Evolutionary conservation across 2,113 vertebrate species (phyloP).

Genomic region (Salvelinus alpinus): DNA sequence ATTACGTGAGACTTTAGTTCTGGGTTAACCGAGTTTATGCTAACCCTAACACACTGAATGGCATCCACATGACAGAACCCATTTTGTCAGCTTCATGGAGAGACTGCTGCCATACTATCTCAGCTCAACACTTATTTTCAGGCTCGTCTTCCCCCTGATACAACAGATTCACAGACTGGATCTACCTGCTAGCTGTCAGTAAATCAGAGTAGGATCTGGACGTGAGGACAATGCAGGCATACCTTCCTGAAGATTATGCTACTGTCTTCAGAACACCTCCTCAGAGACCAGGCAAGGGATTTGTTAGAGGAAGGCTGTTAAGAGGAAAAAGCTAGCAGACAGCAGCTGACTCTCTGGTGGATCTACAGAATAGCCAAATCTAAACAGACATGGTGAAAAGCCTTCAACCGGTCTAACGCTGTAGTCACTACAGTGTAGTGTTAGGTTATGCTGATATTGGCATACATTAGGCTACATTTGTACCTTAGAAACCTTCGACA

Average conservation of each 20-base stretch:
- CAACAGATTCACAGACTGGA: slow-evolving; percentile 19
- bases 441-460: background rate
- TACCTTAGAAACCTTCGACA: too few species aligned
- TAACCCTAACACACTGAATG: background rate
- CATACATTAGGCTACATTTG: too few species aligned
- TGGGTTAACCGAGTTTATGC: background rate
- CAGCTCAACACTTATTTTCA: background rate
- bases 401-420: background rate
- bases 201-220: slow-evolving; percentile 20
- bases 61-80: background rate
- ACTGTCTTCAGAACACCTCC: background rate
- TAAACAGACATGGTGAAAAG: background rate
- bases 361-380: background rate
- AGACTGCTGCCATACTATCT: background rate
- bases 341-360: background rate
- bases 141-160: slow-evolving; percentile 16
- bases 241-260: slow-evolving; percentile 10
- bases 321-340: slow-evolving; percentile 6
- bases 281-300: slow-evolving; percentile 1
- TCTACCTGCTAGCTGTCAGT: slow-evolving; percentile 16
- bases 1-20: too few species aligned
- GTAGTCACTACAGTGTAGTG: background rate
- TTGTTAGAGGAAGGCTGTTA: slow-evolving; percentile 12
- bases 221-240: slow-evolving; percentile 20
- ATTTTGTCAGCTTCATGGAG: slow-evolving; percentile 8